Percentiles rank a stretch among this genome's conserved stretches.
These are phyloP conservation scores for Xylota sylvarum DNA, from an alignment of 2,888 invertebrate species.

Conservation along the genomic window DNA sequence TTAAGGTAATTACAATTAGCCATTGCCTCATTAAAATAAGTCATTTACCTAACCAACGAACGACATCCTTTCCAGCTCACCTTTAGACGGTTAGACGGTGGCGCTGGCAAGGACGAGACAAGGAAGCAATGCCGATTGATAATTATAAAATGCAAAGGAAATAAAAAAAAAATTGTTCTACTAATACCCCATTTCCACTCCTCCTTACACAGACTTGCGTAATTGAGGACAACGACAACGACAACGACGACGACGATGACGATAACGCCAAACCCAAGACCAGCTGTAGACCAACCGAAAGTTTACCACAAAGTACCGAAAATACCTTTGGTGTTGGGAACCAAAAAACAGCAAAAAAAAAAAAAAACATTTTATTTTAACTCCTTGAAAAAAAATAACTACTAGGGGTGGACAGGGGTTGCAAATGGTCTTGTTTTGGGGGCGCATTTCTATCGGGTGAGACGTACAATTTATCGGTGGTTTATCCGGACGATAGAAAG, in stretches of 20 bases:
- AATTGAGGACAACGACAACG: slow-evolving; percentile 52
- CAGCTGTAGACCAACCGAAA: slow-evolving; percentile 72
- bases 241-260: slow-evolving; percentile 28
- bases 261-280: slow-evolving; percentile 50
- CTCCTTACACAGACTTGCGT: slow-evolving; percentile 36
- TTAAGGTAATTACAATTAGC: slow-evolving; percentile 72
- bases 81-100: slow-evolving; percentile 3
- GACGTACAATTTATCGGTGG: slow-evolving; percentile 55
- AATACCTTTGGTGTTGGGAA: slow-evolving; percentile 54
- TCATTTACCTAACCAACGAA: slow-evolving; percentile 56
- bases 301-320: slow-evolving; percentile 68
- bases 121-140: slow-evolving; percentile 62
- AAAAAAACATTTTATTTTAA: slow-evolving; percentile 8
- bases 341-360: slow-evolving; percentile 14
- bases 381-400: slow-evolving; percentile 43
- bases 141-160: slow-evolving; percentile 68
- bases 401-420: slow-evolving; percentile 10
- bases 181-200: slow-evolving; percentile 58
- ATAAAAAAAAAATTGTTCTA: slow-evolving; percentile 10
- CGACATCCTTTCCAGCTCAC: slow-evolving; percentile 37
- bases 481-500: slow-evolving; percentile 45
- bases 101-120: slow-evolving; percentile 33
- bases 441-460: slow-evolving; percentile 46
- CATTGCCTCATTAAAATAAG: slow-evolving; percentile 74
- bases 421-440: slow-evolving; percentile 29